Evolutionary conservation across 1,140 invertebrate genomes (phyloP).

Genomic region (Drosophila pectinifera): DNA sequence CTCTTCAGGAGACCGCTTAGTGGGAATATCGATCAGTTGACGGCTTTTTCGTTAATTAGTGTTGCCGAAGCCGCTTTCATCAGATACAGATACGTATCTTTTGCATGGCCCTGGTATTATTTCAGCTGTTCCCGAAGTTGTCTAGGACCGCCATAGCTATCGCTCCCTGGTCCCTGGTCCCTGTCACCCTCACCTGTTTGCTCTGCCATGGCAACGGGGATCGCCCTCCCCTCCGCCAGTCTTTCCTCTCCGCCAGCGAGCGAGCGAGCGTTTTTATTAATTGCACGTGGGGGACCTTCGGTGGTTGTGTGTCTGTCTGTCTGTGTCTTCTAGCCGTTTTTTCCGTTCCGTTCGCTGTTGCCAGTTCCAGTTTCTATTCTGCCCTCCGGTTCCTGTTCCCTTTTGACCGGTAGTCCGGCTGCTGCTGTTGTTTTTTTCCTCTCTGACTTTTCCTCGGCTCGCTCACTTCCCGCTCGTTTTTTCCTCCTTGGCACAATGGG

Average conservation of each 20-base stretch:
- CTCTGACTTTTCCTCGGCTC: slow-evolving; percentile 66
- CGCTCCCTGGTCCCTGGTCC: neutral
- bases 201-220: slow-evolving; percentile 45
- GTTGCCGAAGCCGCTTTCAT: slow-evolving; percentile 15
- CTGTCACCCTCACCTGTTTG: slow-evolving; percentile 51
- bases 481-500: slow-evolving; percentile 62
- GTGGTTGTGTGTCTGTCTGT: slow-evolving; percentile 44
- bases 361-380: slow-evolving; percentile 41
- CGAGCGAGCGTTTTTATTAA: slow-evolving; percentile 43
- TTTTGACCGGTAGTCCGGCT: slow-evolving; percentile 30
- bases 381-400: slow-evolving; percentile 15
- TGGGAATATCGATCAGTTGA: slow-evolving; percentile 1
- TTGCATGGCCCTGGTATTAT: slow-evolving; percentile 16
- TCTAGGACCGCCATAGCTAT: slow-evolving; percentile 38
- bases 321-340: slow-evolving; percentile 48
- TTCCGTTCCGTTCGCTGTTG: slow-evolving; percentile 20
- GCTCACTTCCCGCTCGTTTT: slow-evolving; percentile 76
- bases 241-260: slow-evolving; percentile 25
- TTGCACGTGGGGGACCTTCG: slow-evolving; percentile 56
- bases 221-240: slow-evolving; percentile 26
- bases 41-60: slow-evolving; percentile 32
- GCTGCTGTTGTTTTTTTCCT: neutral
- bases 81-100: slow-evolving; percentile 41
- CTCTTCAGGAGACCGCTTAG: neutral
- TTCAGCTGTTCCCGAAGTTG: slow-evolving; percentile 43